phyloP scores from a whole-genome alignment of 2,888 invertebrate genomes.

The Tipula confusa region DNA sequence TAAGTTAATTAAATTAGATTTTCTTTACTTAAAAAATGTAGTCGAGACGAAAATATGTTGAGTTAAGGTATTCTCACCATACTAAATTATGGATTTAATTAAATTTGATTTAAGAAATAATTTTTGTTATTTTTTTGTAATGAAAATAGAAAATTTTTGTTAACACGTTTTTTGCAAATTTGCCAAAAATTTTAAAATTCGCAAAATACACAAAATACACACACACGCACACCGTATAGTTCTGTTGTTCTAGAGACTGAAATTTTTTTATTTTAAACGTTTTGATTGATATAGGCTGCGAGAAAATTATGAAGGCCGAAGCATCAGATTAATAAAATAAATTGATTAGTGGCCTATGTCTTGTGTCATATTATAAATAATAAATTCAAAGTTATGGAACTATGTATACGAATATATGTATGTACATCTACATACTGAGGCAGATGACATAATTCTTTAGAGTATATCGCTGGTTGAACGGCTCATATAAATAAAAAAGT shows the following conservation, averaged over 20 bases:
- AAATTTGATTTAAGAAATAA: background rate
- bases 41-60: background rate
- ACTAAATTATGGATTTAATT: background rate
- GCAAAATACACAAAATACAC: background rate
- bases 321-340: background rate
- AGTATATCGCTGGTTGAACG: background rate
- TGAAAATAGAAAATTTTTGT: background rate
- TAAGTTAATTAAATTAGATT: background rate
- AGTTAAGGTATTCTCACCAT: background rate
- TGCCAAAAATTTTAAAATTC: no score
- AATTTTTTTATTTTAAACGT: background rate
- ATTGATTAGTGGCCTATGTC: background rate
- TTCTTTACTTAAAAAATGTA: background rate
- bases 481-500: background rate
- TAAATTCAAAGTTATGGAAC: no score
- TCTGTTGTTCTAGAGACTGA: background rate
- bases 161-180: background rate
- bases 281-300: background rate
- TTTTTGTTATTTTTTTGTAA: background rate
- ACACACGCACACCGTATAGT: background rate
- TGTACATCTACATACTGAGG: background rate
- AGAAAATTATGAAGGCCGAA: background rate
- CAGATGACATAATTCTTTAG: background rate
- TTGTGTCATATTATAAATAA: background rate
- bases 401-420: no score